phyloP scores from a whole-genome alignment of 2,797 vertebrate genomes.

The Sebastes minor region DNA sequence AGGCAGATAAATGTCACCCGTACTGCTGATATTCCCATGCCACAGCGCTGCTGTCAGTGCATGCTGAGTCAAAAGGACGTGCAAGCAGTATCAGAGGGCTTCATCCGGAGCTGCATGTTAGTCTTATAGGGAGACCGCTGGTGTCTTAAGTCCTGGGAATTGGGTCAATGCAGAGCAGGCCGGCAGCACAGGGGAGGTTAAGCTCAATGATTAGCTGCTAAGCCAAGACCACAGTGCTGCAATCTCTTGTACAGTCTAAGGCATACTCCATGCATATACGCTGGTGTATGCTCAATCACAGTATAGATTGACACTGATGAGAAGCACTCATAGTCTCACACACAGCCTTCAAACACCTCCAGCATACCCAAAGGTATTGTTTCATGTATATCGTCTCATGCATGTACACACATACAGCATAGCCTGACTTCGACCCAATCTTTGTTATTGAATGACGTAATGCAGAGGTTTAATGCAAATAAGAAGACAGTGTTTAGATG shows the following conservation, averaged over 20 bases:
- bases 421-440: not conserved
- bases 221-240: slow-evolving; percentile 75
- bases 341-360: not conserved
- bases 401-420: not conserved
- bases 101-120: slow-evolving; percentile 33
- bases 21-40: slow-evolving; percentile 7
- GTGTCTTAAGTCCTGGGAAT: slow-evolving; percentile 79
- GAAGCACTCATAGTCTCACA: not conserved
- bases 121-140: slow-evolving; percentile 60
- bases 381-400: not conserved
- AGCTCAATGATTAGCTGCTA: slow-evolving; percentile 81
- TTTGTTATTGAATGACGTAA: not conserved
- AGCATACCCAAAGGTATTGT: not conserved
- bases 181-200: slow-evolving; percentile 77
- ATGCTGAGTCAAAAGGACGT: slow-evolving; percentile 35
- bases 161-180: slow-evolving; percentile 79
- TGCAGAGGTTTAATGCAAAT: not conserved
- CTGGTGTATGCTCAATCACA: slow-evolving; percentile 13
- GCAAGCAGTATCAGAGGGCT: slow-evolving; percentile 19
- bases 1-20: not conserved
- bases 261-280: not conserved
- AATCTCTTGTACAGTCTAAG: slow-evolving; percentile 62
- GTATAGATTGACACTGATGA: slow-evolving; percentile 45
- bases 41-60: not conserved
- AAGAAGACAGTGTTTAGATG: not conserved